Evolutionary conservation across 2,888 invertebrate species (phyloP).

Genomic region (Pheosia gnoma): DNA sequence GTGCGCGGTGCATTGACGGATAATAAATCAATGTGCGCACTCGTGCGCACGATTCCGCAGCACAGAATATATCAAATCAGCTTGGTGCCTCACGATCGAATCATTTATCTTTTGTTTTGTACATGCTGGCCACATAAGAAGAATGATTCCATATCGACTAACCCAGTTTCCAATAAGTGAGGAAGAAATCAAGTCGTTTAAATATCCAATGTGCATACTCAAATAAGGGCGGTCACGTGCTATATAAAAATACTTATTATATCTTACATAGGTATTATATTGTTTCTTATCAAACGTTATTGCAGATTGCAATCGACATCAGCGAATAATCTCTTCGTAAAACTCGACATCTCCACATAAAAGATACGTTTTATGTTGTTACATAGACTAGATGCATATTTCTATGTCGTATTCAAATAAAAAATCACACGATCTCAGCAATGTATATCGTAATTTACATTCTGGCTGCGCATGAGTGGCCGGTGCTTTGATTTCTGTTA

Average conservation of each 20-base stretch:
- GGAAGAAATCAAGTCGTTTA: constrained; percentile 22
- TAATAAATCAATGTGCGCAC: constrained; percentile 71
- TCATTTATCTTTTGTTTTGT: constrained; percentile 70
- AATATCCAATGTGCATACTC: not conserved
- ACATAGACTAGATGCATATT: not conserved
- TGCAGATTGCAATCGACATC: too few species aligned
- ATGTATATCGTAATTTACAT: constrained; percentile 67
- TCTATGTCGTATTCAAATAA: constrained; percentile 12
- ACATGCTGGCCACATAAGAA: constrained; percentile 34
- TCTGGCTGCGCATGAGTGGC: constrained; percentile 62
- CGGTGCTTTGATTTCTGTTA: constrained; percentile 79
- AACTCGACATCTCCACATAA: too few species aligned
- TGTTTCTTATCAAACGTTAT: too few species aligned
- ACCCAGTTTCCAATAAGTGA: constrained; percentile 56
- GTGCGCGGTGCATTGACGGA: constrained; percentile 34
- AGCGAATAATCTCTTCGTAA: too few species aligned
- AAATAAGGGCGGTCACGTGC: not conserved
- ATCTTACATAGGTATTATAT: too few species aligned
- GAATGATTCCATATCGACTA: constrained; percentile 65
- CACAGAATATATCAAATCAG: constrained; percentile 76
- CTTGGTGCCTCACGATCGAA: constrained; percentile 79
- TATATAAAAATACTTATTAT: too few species aligned
- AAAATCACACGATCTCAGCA: constrained; percentile 52
- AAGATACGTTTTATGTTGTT: not conserved
- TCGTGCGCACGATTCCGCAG: constrained; percentile 75